phyloP scores from a whole-genome alignment of 2,888 invertebrate genomes.

The Drosophila falleni region DNA sequence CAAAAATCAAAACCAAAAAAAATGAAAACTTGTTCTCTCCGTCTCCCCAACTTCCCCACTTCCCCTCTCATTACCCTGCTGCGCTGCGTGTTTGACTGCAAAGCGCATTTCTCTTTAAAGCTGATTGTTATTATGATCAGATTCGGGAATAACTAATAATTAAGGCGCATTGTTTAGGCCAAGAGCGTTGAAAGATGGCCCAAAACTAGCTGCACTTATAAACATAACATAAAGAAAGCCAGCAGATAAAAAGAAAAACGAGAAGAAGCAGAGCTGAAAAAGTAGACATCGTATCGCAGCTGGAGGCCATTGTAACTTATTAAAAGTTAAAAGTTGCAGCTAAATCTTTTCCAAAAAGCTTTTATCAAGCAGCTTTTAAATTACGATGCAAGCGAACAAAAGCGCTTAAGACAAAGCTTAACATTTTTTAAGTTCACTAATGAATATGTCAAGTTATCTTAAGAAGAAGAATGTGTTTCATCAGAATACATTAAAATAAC shows the following conservation, averaged over 20 bases:
- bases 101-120: constrained; percentile 52
- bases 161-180: constrained; percentile 68
- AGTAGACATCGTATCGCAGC: constrained; percentile 12
- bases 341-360: background rate
- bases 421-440: constrained; percentile 2
- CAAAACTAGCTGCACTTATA: constrained; percentile 31
- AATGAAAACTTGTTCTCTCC: constrained; percentile 44
- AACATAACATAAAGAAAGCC: constrained; percentile 34
- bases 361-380: constrained; percentile 1
- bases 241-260: constrained; percentile 5
- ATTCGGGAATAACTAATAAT: constrained; percentile 69
- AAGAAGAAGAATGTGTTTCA: background rate
- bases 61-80: constrained; percentile 5
- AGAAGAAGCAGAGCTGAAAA: constrained; percentile 6
- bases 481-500: background rate
- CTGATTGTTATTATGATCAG: constrained; percentile 68
- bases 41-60: background rate
- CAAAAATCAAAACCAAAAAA: constrained; percentile 33
- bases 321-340: constrained; percentile 4
- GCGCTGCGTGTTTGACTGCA: constrained; percentile 36
- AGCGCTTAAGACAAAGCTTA: constrained; percentile 4
- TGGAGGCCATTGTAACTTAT: constrained; percentile 2
- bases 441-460: constrained; percentile 1
- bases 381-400: constrained; percentile 1
- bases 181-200: constrained; percentile 47